Evolutionary conservation across 2,113 vertebrate genomes (phyloP), one percentile per base, ranked within the genome.

Genomic region (Lates calcarifer): DNA sequence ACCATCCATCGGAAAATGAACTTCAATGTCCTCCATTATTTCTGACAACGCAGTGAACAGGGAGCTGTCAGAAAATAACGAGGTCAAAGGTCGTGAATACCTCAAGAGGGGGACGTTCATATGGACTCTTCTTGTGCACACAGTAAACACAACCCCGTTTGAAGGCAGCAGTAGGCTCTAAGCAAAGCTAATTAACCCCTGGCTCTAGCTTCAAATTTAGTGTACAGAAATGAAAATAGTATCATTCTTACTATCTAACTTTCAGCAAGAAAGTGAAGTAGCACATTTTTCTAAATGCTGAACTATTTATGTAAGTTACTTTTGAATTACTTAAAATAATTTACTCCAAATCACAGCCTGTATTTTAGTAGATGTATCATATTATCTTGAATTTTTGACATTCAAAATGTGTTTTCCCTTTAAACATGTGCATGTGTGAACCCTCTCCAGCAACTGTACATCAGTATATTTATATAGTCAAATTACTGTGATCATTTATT

Each of bases 291-390:
- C 24, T 14, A 26, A 26, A 26, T 55, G 24, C 14, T 26, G 13
- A 55, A 55, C 11, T 55, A 55, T 26, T 55, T 11, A n/a, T 55
- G 4, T 26, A 51, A 55, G 26, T 41, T 37, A 17, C 7, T 31
- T 61, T 61, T 58, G 15, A 17, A 35, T 55, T 26, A 55, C n/a
- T 51, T 67, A 15, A 43, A 41, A 3, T 6, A 31, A 35, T 28
- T 49, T 5, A 35, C 35, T 69, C 5, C 12, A 24, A 26, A 63
- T 71, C 1, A 22, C 20, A 56, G 35, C 10, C 43, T 61, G 11
- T 43, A 77, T 49, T 81, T 81, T 56, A 31, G 2, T 56, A 76
- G 57, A n/a, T 62, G 53, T 41, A 60, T 41, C 4, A n/a, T 66
- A 0, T 62, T 28, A 31, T 47, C 10, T 72, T 61, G 22, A 51